phyloP scores from a whole-genome alignment of 2,888 invertebrate genomes.

The Ectemnius continuus region DNA sequence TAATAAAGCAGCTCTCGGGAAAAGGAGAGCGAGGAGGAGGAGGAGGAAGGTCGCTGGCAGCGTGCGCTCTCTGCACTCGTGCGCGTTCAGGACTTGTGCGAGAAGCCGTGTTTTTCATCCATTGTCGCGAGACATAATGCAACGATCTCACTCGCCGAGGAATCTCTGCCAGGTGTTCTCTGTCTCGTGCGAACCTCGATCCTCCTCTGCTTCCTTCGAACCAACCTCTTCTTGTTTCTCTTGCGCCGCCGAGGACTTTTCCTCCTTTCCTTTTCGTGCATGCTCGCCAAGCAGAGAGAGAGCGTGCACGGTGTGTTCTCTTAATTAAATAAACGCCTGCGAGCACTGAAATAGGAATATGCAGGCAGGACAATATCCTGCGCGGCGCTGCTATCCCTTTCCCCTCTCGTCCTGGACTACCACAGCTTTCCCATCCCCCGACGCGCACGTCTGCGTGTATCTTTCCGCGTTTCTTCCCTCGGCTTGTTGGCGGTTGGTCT shows the following conservation, averaged over 20 bases:
- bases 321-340: constrained; percentile 71
- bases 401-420: too few species aligned
- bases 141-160: constrained; percentile 52
- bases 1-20: constrained; percentile 58
- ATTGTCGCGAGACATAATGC: constrained; percentile 68
- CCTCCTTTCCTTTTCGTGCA: constrained; percentile 5
- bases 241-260: background rate
- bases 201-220: background rate
- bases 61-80: too few species aligned
- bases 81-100: constrained; percentile 60
- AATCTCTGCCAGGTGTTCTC: constrained; percentile 63
- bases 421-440: too few species aligned
- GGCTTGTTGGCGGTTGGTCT: constrained; percentile 6
- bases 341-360: constrained; percentile 50
- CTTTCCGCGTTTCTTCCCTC: too few species aligned
- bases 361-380: constrained; percentile 59
- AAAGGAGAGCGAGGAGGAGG: constrained; percentile 50
- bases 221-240: background rate
- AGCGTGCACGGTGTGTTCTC: constrained; percentile 62
- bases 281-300: constrained; percentile 29
- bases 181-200: constrained; percentile 7
- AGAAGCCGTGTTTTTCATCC: constrained; percentile 68
- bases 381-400: too few species aligned
- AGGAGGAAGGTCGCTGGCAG: too few species aligned
- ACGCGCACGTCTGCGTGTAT: too few species aligned